phyloP scores from a whole-genome alignment of 2,797 vertebrate species.

The Falco rusticolus region DNA sequence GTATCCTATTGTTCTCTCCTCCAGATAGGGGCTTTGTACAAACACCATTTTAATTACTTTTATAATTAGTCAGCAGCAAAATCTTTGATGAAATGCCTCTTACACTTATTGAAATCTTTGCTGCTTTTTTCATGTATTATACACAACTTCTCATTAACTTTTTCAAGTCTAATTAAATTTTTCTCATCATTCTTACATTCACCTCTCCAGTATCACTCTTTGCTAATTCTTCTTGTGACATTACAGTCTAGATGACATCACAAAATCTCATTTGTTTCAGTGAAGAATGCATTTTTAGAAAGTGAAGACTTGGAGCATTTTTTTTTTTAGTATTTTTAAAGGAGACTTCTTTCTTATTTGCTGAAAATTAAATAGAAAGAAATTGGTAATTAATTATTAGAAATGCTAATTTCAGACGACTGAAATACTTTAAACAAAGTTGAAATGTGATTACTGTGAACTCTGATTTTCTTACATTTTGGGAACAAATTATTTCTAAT shows the following conservation, averaged over 20 bases:
- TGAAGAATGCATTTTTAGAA: neutral
- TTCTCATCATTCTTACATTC: neutral
- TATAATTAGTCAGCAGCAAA: constrained; percentile 45
- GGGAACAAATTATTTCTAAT: neutral
- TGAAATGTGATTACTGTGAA: neutral
- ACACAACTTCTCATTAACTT: constrained; percentile 21
- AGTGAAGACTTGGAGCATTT: neutral
- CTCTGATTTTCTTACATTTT: neutral
- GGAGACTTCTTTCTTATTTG: neutral
- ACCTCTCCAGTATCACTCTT: neutral
- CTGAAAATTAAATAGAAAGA: neutral
- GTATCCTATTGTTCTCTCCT: neutral
- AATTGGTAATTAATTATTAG: neutral
- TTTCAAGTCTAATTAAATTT: neutral
- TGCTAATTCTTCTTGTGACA: neutral
- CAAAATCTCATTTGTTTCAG: neutral
- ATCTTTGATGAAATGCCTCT: neutral
- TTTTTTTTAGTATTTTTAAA: neutral
- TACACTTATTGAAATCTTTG: neutral
- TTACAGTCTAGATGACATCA: neutral
- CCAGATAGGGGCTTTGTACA: neutral
- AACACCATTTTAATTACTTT: constrained; percentile 55
- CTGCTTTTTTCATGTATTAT: neutral
- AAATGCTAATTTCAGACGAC: neutral
- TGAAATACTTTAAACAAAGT: neutral